Conservation (phyloP, 2,888 invertebrate genomes). For the Synergus gifuensis region DNA sequence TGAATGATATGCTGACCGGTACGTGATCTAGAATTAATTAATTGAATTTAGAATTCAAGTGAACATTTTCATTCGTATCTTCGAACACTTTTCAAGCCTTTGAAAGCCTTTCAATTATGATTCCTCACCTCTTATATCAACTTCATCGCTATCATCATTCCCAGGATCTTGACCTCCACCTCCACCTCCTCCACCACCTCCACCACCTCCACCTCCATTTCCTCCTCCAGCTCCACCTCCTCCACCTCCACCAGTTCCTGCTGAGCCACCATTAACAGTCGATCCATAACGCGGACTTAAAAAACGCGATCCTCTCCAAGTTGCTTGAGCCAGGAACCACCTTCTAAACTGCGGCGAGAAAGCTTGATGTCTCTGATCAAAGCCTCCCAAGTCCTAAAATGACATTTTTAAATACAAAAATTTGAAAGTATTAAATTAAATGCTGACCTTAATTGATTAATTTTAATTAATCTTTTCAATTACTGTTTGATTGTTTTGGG, state of each 20-base stretch:
- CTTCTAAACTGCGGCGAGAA: constrained; percentile 55
- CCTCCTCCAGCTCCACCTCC: constrained; percentile 48
- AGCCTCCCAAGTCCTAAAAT: constrained; percentile 47
- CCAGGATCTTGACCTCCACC: constrained; percentile 62
- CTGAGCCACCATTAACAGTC: constrained; percentile 51
- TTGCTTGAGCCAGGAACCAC: constrained; percentile 57
- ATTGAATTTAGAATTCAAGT: neutral
- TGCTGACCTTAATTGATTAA: no score
- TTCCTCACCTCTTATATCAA: constrained; percentile 65
- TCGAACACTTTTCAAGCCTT: no score
- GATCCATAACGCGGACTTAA: constrained; percentile 50
- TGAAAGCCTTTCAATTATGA: neutral
- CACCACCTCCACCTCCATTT: constrained; percentile 51
- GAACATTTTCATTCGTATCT: neutral
- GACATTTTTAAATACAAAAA: neutral
- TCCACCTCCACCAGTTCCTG: constrained; percentile 47
- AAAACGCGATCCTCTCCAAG: constrained; percentile 53
- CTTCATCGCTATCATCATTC: constrained; percentile 72
- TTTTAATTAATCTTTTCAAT: no score
- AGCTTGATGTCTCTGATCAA: constrained; percentile 38
- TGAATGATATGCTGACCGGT: constrained; percentile 64
- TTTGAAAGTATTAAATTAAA: neutral
- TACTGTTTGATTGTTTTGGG: no score
- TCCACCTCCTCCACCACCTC: constrained; percentile 47
- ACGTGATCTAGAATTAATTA: constrained; percentile 62